These are phyloP conservation scores for Pseudococcus jackbeardsleyi DNA, from an alignment of 2,888 invertebrate genomes.

Conservation along the genomic window DNA sequence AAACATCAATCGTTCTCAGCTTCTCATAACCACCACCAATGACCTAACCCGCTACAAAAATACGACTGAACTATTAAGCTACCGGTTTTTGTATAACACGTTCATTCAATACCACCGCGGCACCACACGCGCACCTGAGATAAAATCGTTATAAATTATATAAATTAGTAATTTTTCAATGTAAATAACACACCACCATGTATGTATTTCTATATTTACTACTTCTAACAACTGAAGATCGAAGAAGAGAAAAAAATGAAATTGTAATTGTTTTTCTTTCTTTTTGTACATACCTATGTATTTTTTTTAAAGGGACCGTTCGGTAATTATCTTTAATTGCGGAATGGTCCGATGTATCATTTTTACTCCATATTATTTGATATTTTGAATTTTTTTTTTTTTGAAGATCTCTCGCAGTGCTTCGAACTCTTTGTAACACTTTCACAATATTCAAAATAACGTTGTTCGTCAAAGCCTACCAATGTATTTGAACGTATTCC, in stretches of 20 bases:
- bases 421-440: slow-evolving; percentile 2
- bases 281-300: neutral
- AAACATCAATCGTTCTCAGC: slow-evolving; percentile 24
- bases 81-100: slow-evolving; percentile 36
- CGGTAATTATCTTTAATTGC: slow-evolving; percentile 36
- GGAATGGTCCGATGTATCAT: neutral
- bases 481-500: neutral
- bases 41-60: slow-evolving; percentile 6
- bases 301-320: neutral
- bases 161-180: slow-evolving; percentile 42
- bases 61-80: slow-evolving; percentile 27
- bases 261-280: slow-evolving; percentile 31
- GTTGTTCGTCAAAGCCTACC: neutral
- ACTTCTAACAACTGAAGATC: no score
- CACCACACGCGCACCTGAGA: neutral
- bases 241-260: neutral
- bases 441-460: slow-evolving; percentile 30
- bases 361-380: slow-evolving; percentile 39
- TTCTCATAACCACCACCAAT: neutral
- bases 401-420: slow-evolving; percentile 6
- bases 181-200: neutral
- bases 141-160: slow-evolving; percentile 4
- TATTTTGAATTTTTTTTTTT: neutral
- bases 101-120: neutral
- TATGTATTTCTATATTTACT: no score